Base-by-base conservation (phyloP, 2,113 vertebrate species). In the Siniperca knerii region DNA sequence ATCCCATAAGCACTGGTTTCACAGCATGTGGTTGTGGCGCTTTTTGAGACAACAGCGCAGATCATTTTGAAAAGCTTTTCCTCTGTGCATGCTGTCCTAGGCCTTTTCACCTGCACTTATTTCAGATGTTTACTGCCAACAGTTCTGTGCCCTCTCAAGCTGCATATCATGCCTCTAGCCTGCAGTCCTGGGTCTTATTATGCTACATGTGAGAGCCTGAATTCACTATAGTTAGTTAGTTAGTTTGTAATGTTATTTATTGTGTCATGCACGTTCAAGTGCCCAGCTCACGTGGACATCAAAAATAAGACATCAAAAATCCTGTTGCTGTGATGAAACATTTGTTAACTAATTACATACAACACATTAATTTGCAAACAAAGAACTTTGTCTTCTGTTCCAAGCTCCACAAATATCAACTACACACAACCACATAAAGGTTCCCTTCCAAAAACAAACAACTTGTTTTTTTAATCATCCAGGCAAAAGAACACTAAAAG, bases 121-220 rank as follows among this genome's bases (percentile, higher is more conserved):
- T 74, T 69, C 44, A 78, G 64, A 46, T 69, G 55, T 83, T 54
- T 46, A n/a, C 48, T 73, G 68, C 60, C 66, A 52, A 13, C 15
- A 1, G 3, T 25, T 42, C 12, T 58, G 37, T 76, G 44, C 80
- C 73, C 58, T 77, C 73, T 77, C 44, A 25, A 25, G 61, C 57
- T 54, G 75, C 50, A 37, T 58, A 54, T 77, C 61, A 50, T 20
- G 10, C 37, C 40, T 44, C 48, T 9, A 15, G 20, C 21, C 71
- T 82, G 11, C 52, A 55, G n/a, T n/a, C 25, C 20, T 18, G n/a
- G 1, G 6, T 46, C 21, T 23, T 48, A 20, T 74, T 77, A 29
- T 25, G 46, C 20, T 21, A 11, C 35, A 70, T 44, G 8, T 16
- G 20, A 55, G 29, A 57, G 55, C 15, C 57, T 68, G 13, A 55